A percentile compares a stretch with the other conserved stretches of the same genome.
Evolutionary conservation across 2,888 invertebrate species (phyloP).

Genomic region (Merodon equestris): DNA sequence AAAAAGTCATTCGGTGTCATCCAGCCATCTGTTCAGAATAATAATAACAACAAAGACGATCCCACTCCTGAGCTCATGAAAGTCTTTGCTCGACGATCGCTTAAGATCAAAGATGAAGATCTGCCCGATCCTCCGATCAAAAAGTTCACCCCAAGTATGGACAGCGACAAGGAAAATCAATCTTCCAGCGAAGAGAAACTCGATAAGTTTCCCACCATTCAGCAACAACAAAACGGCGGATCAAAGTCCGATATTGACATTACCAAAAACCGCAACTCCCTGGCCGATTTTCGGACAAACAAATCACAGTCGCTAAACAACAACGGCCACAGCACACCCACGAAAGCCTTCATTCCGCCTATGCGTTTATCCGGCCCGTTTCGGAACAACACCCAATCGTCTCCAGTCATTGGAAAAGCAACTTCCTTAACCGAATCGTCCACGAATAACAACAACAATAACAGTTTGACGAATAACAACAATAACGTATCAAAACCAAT

Average conservation of each 20-base stretch:
- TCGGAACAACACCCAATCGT: conserved; percentile 40
- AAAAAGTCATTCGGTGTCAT: conserved; percentile 76
- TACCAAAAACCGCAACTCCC: conserved; percentile 74
- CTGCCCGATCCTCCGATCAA: conserved; percentile 80
- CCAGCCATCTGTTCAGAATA: conserved; percentile 41
- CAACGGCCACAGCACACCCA: conserved; percentile 49
- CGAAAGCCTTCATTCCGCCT: conserved; percentile 72
- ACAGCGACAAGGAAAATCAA: conserved; percentile 88
- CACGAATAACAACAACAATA: conserved; percentile 72
- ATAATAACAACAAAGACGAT: conserved; percentile 79
- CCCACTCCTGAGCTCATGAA: conserved; percentile 90
- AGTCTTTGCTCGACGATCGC: conserved; percentile 88
- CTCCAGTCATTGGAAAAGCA: conserved; percentile 46
- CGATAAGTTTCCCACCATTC: conserved; percentile 74
- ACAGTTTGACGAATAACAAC: conserved; percentile 67
- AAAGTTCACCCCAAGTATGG: conserved; percentile 82
- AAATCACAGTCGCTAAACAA: conserved; percentile 56
- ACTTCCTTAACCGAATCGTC: conserved; percentile 70
- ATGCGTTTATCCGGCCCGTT: conserved; percentile 73
- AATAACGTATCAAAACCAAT: conserved; percentile 69
- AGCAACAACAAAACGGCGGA: conserved; percentile 50
- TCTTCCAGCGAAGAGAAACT: conserved; percentile 80
- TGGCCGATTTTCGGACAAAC: conserved; percentile 74
- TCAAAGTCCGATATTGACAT: conserved; percentile 57
- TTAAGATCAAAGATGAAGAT: conserved; percentile 88